A percentile compares a stretch with the other conserved stretches of the same genome.
Conservation (phyloP, 2,888 invertebrate genomes). For the Seira musarum region DNA sequence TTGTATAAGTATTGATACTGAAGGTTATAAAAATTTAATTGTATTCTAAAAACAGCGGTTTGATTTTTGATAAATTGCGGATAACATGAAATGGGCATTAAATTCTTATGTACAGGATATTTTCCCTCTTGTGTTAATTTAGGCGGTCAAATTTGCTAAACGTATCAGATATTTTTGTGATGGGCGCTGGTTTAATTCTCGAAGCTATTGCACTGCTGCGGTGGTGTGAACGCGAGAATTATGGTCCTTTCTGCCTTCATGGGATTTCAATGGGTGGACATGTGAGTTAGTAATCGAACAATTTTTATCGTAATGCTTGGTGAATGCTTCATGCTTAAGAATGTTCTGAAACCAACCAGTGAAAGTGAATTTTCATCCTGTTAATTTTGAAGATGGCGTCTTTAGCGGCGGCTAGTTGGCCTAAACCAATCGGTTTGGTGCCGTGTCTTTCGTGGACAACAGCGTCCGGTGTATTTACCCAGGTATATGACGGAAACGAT, state of each 20-base stretch:
- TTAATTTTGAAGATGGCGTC: slow-evolving; percentile 96
- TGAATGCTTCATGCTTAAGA: too few species aligned
- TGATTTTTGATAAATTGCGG: too few species aligned
- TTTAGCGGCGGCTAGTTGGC: slow-evolving; percentile 96
- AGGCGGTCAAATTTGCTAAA: slow-evolving; percentile 90
- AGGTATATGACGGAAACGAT: slow-evolving; percentile 75
- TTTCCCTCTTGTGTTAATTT: slow-evolving; percentile 62
- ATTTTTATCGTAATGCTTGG: too few species aligned
- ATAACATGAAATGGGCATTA: not conserved
- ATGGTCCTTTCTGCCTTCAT: slow-evolving; percentile 93
- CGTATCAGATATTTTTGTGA: slow-evolving; percentile 96
- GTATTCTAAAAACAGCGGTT: too few species aligned
- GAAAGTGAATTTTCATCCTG: too few species aligned
- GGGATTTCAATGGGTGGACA: slow-evolving; percentile 99
- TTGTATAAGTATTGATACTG: too few species aligned
- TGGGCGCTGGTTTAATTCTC: slow-evolving; percentile 87
- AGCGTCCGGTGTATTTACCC: slow-evolving; percentile 95
- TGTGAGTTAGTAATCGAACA: slow-evolving; percentile 77
- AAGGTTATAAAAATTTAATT: not conserved
- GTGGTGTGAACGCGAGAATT: slow-evolving; percentile 94
- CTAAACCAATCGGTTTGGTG: slow-evolving; percentile 91
- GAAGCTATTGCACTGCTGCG: slow-evolving; percentile 93
- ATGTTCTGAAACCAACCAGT: too few species aligned
- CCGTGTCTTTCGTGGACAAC: slow-evolving; percentile 99
- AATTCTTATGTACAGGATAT: too few species aligned